Percentiles rank a stretch among this genome's conserved stretches.
Conservation (phyloP, 2,888 invertebrate genomes). For the Neria commutata region DNA sequence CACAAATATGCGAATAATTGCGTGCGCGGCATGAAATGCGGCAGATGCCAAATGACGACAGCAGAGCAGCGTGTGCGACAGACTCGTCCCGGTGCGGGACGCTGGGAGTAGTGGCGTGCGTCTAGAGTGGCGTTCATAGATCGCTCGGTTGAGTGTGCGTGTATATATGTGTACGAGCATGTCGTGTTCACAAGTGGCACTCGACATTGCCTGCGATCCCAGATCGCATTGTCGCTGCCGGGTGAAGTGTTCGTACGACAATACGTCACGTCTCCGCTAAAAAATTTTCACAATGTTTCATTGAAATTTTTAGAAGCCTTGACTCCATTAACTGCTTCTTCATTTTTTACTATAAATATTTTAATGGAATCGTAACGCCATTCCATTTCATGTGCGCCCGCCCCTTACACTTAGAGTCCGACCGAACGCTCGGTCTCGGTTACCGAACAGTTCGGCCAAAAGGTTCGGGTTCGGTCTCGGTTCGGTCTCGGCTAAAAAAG, state of each 20-base stretch:
- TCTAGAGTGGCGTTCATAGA: conserved; percentile 19
- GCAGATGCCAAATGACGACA: conserved; percentile 23
- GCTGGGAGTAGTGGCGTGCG: conserved; percentile 1
- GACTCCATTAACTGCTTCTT: background rate
- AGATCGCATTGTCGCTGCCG: background rate
- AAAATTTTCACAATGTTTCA: background rate
- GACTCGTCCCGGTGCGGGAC: background rate
- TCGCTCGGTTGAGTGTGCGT: conserved; percentile 4
- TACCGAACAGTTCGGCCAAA: no score
- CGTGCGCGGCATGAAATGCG: conserved; percentile 18
- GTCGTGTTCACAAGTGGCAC: no score
- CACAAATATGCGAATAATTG: conserved; percentile 21
- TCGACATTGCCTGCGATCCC: conserved; percentile 8
- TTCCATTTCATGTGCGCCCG: no score
- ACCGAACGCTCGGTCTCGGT: no score
- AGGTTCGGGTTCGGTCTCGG: no score
- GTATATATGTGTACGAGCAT: background rate
- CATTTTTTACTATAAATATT: background rate
- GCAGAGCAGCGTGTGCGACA: background rate
- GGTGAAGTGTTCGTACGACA: background rate
- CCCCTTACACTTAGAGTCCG: no score
- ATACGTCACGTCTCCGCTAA: no score
- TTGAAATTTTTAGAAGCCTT: background rate
- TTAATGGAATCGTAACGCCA: no score
- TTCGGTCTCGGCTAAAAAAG: no score